Evolutionary conservation across 2,888 invertebrate genomes (phyloP), one percentile per base, ranked within the genome.

Genomic region (Trichopoda pennipes): DNA sequence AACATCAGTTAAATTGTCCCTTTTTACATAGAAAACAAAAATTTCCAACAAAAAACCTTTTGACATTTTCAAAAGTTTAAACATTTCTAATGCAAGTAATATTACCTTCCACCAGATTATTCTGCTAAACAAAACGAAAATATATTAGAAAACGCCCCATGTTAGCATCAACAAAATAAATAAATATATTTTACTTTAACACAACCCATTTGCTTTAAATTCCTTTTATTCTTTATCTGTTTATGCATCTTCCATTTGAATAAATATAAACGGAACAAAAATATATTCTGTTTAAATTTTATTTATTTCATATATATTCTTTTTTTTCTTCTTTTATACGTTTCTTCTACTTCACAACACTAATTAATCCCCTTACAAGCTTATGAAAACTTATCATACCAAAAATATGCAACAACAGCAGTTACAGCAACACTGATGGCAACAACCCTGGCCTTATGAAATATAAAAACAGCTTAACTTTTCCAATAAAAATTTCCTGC

Each of bases 401-500:
- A 38, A 68, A 70, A 75, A 51, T 68, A 80, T 70, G 63, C 69
- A 69, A 69, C 69, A 77, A 60, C 60, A 69, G 55, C 76, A 68
- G 60, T 10, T 23, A 23, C 6, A 8, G 32, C 32, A 23, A 1
- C 9, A n/a, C 42, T 44, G 55, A 17, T 35, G 23, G 19, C 66
- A 66, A 66, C 55, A 77, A 56, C 63, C 49, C 69, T 77, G 77
- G 55, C 77, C 69, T 70, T 70, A 63, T 74, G 69, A 42, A 77
- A 64, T 49, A 56, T 61, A 84, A 88, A 87, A 89, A 88, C 86
- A 87, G 87, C 89, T 89, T 88, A 88, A 88, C 88, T 88, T 88
- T 89, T 87, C 89, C 89, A 89, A 88, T 88, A 88, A 89, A 88
- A 88, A 87, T 88, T 88, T 85, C 86, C 85, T 80, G 76, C 76